phyloP scores from a whole-genome alignment of 2,113 vertebrate genomes.

The Phainopepla nitens region DNA sequence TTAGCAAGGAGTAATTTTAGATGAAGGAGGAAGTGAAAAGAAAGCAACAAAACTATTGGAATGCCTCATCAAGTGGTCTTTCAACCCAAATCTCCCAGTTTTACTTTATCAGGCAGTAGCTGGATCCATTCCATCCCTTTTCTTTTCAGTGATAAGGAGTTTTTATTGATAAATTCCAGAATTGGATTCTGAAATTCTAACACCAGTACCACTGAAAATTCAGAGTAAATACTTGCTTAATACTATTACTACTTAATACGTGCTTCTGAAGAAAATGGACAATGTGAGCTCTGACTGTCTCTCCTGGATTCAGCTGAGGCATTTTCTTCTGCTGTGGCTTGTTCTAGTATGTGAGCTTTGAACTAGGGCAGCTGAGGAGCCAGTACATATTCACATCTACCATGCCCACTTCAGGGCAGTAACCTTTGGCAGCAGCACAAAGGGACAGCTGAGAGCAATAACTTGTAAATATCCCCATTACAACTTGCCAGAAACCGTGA shows the following conservation, averaged over 20 bases:
- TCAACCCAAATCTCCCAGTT: neutral
- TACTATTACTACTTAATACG: too few relatives aligned
- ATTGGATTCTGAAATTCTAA: neutral
- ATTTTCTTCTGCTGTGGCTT: neutral
- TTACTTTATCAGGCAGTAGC: neutral
- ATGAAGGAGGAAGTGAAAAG: neutral
- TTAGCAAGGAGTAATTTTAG: neutral
- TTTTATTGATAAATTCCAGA: neutral
- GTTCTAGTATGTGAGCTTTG: neutral
- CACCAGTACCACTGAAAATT: neutral
- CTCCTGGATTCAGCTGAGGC: neutral
- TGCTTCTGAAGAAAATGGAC: neutral
- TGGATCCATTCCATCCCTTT: neutral
- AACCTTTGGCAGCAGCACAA: neutral
- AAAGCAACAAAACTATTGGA: neutral
- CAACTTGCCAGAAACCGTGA: neutral
- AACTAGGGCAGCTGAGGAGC: neutral
- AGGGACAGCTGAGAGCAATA: neutral
- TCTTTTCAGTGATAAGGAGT: neutral
- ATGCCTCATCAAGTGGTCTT: neutral
- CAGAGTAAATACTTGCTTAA: neutral
- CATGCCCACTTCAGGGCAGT: neutral
- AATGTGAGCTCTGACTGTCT: neutral
- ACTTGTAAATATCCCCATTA: conserved; percentile 32
- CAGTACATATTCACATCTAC: neutral